These are phyloP conservation scores for Drosophila incognita DNA, from an alignment of 2,888 invertebrate species.

Conservation along the genomic window DNA sequence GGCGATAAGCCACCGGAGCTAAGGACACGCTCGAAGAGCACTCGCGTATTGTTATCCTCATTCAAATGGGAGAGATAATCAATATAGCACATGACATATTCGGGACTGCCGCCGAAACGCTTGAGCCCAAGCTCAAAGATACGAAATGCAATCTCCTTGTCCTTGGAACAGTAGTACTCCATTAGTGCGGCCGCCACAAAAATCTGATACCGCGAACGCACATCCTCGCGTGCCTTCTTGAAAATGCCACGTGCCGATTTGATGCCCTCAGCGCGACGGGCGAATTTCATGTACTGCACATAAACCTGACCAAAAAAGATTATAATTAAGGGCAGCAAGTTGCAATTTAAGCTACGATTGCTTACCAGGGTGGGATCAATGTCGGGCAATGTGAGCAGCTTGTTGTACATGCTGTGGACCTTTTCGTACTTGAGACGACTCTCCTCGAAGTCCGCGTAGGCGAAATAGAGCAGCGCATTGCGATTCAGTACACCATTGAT, in stretches of 20 bases:
- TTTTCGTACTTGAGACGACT: slow-evolving; percentile 97
- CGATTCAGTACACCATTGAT: slow-evolving; percentile 94
- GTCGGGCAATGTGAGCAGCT: slow-evolving; percentile 94
- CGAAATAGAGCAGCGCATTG: slow-evolving; percentile 97
- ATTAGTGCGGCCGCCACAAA: slow-evolving; percentile 98
- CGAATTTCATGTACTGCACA: slow-evolving; percentile 99
- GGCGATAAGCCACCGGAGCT: slow-evolving; percentile 96
- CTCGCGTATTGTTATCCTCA: slow-evolving; percentile 99
- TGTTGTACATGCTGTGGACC: slow-evolving; percentile 97
- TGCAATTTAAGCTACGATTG: slow-evolving; percentile 20
- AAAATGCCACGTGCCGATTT: slow-evolving; percentile 98
- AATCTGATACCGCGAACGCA: slow-evolving; percentile 93
- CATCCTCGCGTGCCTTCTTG: slow-evolving; percentile 97
- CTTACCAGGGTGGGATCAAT: slow-evolving; percentile 97
- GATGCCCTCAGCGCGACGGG: slow-evolving; percentile 98
- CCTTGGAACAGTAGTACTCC: slow-evolving; percentile 99
- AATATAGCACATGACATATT: slow-evolving; percentile 97
- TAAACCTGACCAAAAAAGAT: slow-evolving; percentile 88
- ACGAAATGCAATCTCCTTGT: slow-evolving; percentile 97
- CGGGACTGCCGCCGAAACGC: slow-evolving; percentile 97
- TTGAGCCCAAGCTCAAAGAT: slow-evolving; percentile 99
- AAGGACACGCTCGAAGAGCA: slow-evolving; percentile 98
- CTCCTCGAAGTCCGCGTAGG: slow-evolving; percentile 99
- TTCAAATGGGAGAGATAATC: slow-evolving; percentile 99
- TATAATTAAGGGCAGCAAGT: neutral